Percentiles rank a stretch among this genome's conserved stretches.
phyloP scores from a whole-genome alignment of 1,140 invertebrate genomes.

The Neodiprion virginianus region DNA sequence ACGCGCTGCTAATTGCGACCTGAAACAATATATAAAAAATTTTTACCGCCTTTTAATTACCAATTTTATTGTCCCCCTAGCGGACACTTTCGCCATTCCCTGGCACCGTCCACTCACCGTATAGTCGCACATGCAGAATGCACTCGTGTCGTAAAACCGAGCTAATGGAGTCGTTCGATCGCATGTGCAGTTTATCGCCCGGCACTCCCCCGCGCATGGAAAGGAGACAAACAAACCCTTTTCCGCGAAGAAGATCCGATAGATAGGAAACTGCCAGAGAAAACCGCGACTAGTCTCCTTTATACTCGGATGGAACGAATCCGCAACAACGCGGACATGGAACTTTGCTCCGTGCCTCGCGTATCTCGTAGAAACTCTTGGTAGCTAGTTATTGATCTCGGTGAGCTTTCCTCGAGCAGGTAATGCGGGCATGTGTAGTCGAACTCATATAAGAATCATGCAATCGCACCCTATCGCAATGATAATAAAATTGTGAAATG shows the following conservation, averaged over 20 bases:
- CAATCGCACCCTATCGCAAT: not conserved
- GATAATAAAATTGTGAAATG: not conserved
- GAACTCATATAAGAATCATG: no score
- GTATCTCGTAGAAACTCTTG: not conserved
- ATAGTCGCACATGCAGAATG: not conserved
- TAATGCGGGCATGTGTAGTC: no score
- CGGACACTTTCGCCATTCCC: not conserved
- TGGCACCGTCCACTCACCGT: not conserved
- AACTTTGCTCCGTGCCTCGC: not conserved
- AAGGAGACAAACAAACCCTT: no score
- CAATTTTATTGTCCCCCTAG: slow-evolving; percentile 1
- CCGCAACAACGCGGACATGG: not conserved
- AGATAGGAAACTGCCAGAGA: not conserved
- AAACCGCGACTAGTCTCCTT: not conserved
- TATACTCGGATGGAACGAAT: no score
- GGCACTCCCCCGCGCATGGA: not conserved
- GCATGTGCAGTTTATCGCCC: not conserved
- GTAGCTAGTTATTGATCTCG: not conserved
- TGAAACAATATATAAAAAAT: slow-evolving; percentile 2
- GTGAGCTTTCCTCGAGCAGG: not conserved
- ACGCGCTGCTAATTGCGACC: not conserved
- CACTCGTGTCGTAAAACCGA: not conserved
- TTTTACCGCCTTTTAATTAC: slow-evolving; percentile 5
- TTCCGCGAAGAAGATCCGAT: no score
- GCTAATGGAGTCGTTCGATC: not conserved